Base-by-base conservation (phyloP, 2,888 invertebrate genomes). In the Melanophora roralis region DNA sequence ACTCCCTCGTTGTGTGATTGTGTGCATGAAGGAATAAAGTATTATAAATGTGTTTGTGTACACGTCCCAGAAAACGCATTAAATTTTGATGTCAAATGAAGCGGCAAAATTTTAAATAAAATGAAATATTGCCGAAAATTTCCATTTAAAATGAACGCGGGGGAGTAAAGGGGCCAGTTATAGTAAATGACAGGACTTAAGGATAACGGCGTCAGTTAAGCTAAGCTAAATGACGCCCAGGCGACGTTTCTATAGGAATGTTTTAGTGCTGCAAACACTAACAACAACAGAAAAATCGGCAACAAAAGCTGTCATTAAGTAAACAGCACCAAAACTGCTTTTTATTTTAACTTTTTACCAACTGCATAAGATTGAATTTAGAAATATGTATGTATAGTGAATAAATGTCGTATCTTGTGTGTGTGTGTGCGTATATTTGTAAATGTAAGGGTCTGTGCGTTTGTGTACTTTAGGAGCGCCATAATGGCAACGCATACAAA, bases 91-190 rank as follows among this genome's bases (percentile, higher is more conserved):
- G 86, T 86, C 87, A 87, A 88, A 88, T 88, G 88, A 88, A 88
- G 87, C 88, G 86, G 86, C 88, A 87, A 88, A 87, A 82, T 86
- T 86, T 84, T 82, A 84, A 84, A 80, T 76, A 83, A 86, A 87
- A 87, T 86, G 87, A 86, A 87, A 87, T 87, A 87, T 86, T 86
- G 86, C 86, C 80, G 81, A 73, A 81, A 80, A 80, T 71, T 78
- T 74, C 69, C 19, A 49, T 36, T 7, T 27, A 23, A n/a, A 45
- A 16, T 16, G 59, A 11, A 55, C 21, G 38, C 21, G 45, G 38
- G 23, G 21, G 19, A 9, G 14, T 3, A 19, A 21, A 51, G 32
- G 43, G 0, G 23, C 14, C 12, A 38, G 34, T 11, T 27, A 27
- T 27, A 36, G 38, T 14, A 36, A 9, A 51, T 5, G 6, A 71